Evolutionary conservation across 2,888 invertebrate genomes (phyloP).

Genomic region (Noctua comes): DNA sequence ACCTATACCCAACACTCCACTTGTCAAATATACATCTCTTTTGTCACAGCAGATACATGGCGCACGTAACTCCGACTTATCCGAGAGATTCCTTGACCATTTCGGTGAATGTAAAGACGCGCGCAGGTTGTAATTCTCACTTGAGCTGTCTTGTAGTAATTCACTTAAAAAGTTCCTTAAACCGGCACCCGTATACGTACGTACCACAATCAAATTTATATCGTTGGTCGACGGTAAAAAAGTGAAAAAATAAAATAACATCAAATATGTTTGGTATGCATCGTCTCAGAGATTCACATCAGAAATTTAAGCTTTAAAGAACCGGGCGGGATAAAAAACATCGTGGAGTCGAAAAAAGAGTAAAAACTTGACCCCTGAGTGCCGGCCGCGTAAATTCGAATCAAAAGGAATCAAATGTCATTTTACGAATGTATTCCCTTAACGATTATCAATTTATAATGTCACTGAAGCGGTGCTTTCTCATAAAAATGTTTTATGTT

Average conservation of each 20-base stretch:
- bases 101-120: slow-evolving; percentile 50
- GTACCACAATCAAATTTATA: slow-evolving; percentile 83
- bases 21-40: slow-evolving; percentile 63
- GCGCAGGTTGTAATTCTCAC: slow-evolving; percentile 76
- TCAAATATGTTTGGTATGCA: slow-evolving; percentile 90
- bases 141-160: slow-evolving; percentile 71
- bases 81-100: slow-evolving; percentile 56
- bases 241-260: slow-evolving; percentile 81
- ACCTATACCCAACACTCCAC: slow-evolving; percentile 56
- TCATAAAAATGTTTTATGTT: slow-evolving; percentile 71
- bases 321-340: slow-evolving; percentile 80
- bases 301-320: slow-evolving; percentile 87
- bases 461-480: slow-evolving; percentile 70
- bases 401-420: slow-evolving; percentile 89
- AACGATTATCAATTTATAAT: slow-evolving; percentile 78
- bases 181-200: slow-evolving; percentile 73
- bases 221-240: slow-evolving; percentile 76
- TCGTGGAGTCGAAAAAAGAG: slow-evolving; percentile 69
- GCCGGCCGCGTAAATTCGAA: slow-evolving; percentile 88
- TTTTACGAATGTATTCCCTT: slow-evolving; percentile 79
- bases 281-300: slow-evolving; percentile 87
- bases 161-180: slow-evolving; percentile 67
- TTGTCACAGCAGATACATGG: slow-evolving; percentile 55
- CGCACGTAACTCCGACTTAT: slow-evolving; percentile 60
- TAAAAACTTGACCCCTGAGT: slow-evolving; percentile 79